Evolutionary conservation across 2,113 vertebrate genomes (phyloP).

Genomic region (Eulemur rufifrons): DNA sequence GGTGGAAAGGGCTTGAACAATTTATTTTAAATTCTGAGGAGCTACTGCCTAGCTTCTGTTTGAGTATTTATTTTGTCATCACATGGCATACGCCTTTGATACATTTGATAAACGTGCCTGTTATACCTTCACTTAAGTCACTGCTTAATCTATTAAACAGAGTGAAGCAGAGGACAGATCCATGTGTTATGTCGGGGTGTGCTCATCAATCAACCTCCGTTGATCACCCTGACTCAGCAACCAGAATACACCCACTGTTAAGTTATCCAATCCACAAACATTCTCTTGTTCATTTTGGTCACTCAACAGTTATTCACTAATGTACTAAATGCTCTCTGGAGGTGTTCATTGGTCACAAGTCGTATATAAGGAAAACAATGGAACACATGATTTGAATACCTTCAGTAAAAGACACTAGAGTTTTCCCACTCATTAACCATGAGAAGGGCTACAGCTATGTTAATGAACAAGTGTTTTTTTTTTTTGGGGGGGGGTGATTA

Average conservation of each 20-base stretch:
- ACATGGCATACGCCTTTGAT: not conserved
- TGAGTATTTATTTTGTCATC: not conserved
- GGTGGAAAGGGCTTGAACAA: not conserved
- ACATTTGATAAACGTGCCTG: not conserved
- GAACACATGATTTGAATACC: not conserved
- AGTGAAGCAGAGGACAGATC: not conserved
- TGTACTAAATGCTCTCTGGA: not conserved
- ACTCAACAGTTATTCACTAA: not conserved
- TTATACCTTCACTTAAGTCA: not conserved
- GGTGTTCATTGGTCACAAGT: not conserved
- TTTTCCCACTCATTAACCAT: not conserved
- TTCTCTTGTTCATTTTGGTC: not conserved
- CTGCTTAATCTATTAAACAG: not conserved
- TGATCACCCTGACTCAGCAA: not conserved
- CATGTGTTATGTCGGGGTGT: not conserved
- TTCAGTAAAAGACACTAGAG: not conserved
- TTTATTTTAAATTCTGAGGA: not conserved
- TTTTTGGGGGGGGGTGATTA: not conserved
- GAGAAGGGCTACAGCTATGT: not conserved
- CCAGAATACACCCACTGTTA: not conserved
- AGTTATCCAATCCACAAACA: not conserved
- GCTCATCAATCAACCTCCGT: not conserved
- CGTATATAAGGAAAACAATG: not conserved
- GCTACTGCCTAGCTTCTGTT: not conserved
- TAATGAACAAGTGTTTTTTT: not conserved